These are phyloP conservation scores for Idaea dimidiata DNA, from an alignment of 2,888 invertebrate genomes.

Conservation along the genomic window DNA sequence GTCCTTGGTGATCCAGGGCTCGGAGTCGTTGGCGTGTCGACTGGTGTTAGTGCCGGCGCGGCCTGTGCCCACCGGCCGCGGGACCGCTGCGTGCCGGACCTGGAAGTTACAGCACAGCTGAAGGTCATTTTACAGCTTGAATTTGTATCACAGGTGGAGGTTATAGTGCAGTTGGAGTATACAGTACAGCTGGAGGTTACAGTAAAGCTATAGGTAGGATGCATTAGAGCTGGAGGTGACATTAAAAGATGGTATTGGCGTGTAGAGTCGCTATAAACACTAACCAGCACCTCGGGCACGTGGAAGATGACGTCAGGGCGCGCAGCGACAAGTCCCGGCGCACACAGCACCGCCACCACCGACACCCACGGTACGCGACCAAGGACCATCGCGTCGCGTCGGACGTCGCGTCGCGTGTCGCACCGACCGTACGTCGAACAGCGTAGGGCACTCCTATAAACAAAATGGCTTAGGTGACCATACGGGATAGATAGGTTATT, in stretches of 20 bases:
- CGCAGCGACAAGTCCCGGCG: slow-evolving; percentile 17
- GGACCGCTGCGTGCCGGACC: slow-evolving; percentile 69
- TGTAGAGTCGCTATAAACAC: slow-evolving; percentile 3
- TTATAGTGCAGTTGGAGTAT: not conserved
- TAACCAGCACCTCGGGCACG: slow-evolving; percentile 70
- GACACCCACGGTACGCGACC: slow-evolving; percentile 22
- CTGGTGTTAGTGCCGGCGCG: slow-evolving; percentile 36
- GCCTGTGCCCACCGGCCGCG: slow-evolving; percentile 64
- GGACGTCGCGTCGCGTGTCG: slow-evolving; percentile 29
- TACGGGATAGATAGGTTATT: too few relatives aligned
- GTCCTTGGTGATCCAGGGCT: slow-evolving; percentile 37
- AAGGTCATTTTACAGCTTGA: not conserved
- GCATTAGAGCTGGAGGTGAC: not conserved
- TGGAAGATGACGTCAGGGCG: slow-evolving; percentile 63
- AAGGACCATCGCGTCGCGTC: slow-evolving; percentile 25
- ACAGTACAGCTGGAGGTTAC: not conserved
- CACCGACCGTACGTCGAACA: too few relatives aligned
- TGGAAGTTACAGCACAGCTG: slow-evolving; percentile 23
- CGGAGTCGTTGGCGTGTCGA: slow-evolving; percentile 35
- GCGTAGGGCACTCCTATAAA: too few relatives aligned
- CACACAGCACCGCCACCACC: slow-evolving; percentile 33
- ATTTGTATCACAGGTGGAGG: not conserved
- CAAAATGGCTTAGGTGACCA: too few relatives aligned
- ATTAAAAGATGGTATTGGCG: not conserved
- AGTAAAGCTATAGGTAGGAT: not conserved